Evolutionary conservation across 2,113 vertebrate genomes (phyloP), one percentile per base, ranked within the genome.

Genomic region (Coryphaenoides rupestris): DNA sequence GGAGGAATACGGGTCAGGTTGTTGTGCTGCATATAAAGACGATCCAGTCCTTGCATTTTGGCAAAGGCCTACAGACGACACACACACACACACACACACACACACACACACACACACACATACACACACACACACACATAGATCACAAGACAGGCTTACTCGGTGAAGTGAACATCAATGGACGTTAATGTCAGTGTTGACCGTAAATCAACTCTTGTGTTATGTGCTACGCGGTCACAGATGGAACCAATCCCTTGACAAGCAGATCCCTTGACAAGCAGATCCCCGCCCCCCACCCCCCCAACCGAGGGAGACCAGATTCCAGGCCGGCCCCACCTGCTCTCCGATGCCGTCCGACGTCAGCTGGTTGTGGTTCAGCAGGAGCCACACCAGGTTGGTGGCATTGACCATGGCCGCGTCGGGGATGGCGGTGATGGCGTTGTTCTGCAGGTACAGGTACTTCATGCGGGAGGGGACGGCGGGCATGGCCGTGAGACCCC

Each of bases 381-480:
- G 93, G 1, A 99, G 76, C 96, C 96, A 99, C 24, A 95, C 92
- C 28, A 98, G 87, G 54, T 85, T 92, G 0, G 95, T 97, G 81
- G 96, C 93, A 0, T 98, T 99, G 75, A 85, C 90, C 0, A 99
- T 93, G 7, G 92, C 92, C 0, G 91, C 86, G 15, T 98, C 95
- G 2, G 94, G 91, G 71, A 99, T 88, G 55, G 90, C 26, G 0
- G 87, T 74, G 77, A 99, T 91, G 61, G 90, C 92, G 60, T 99
- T 99, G 87, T 95, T 91, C 81, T 98, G 95, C 76, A 99, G 94
- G 70, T 99, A 98, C 61, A 95, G 84, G 0, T 98, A 99, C 63
- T 96, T 98, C 83, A 99, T 92, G 5, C 91, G 89, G 21, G 93
- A 92, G 0, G 95, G 95, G 62, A 99, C 89, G 3, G 88, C 86